Base-by-base conservation (phyloP, 2,797 vertebrate genomes). In the Numenius phaeopus region DNA sequence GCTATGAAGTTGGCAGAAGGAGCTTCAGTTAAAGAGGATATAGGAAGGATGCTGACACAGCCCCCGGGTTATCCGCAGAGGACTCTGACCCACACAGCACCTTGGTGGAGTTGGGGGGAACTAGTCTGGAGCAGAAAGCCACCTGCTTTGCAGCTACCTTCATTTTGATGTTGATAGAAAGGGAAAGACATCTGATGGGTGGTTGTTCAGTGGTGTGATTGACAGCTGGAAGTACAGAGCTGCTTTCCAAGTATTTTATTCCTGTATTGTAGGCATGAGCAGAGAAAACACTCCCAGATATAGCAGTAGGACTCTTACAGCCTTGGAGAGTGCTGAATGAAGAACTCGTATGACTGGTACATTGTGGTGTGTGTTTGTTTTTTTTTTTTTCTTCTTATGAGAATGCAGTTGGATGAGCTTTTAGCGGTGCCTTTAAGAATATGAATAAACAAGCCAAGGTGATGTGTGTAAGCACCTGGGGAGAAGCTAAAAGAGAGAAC, bases 401-500 rank as follows among this genome's bases (percentile, higher is more conserved):
- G 39, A 44, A 10, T 75, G 37, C 23, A 80, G 9, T 12, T 76
- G 65, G 40, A 24, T 93, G 27, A 91, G 26, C 32, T 76, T 75
- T 76, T 79, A 79, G 52, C 78, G n/a, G 40, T 67, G 52, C 37
- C 77, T 90, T 90, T 66, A 94, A 79, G 73, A 89, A 79, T 49
- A 72, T 27, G 34, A 91, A 79, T 81, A 78, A 78, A 11, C 47
- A 77, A 87, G 26, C 15, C 8, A 46, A 59, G 70, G 59, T 94
- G 64, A 62, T 70, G 30, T 64, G 14, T 78, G 9, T 67, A 83
- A 95, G 64, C 10, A 86, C 57, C 61, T 69, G 50, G 65, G 69
- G 75, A 96, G 65, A 89, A 95, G 54, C 47, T 78, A 47, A 87
- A 72, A 94, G 61, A 59, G 32, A 87, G 62, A 92, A 67, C 23